Conservation (phyloP, 2,888 invertebrate genomes). For the Ennomos erosarius region DNA sequence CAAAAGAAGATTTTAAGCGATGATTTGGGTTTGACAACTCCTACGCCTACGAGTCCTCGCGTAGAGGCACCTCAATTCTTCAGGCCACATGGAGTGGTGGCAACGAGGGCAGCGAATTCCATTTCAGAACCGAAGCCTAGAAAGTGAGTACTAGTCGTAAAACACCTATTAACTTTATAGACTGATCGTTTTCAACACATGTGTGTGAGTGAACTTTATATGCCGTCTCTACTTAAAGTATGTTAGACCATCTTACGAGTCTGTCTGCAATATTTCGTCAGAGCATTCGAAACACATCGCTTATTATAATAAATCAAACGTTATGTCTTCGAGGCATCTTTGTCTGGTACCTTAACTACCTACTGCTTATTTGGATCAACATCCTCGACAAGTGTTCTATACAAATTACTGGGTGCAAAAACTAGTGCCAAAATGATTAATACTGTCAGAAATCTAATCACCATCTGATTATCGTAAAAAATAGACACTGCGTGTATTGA, state of each 20-base stretch:
- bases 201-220: constrained; percentile 6
- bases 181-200: constrained; percentile 19
- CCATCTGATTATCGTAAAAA: constrained; percentile 27
- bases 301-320: constrained; percentile 25
- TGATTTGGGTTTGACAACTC: constrained; percentile 36
- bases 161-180: constrained; percentile 42
- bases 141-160: constrained; percentile 55
- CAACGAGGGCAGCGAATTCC: constrained; percentile 43
- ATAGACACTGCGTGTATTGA: constrained; percentile 21
- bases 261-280: constrained; percentile 18
- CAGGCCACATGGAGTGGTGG: constrained; percentile 41
- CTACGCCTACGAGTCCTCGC: constrained; percentile 23
- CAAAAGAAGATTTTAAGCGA: constrained; percentile 45
- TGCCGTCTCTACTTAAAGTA: constrained; percentile 3
- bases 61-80: constrained; percentile 33
- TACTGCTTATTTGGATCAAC: constrained; percentile 22
- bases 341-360: constrained; percentile 12
- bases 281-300: constrained; percentile 13
- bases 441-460: constrained; percentile 24
- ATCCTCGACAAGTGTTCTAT: constrained; percentile 17
- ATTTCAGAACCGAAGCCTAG: constrained; percentile 58
- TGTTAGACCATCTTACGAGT: constrained; percentile 16
- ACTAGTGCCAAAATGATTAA: constrained; percentile 28
- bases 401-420: constrained; percentile 28
- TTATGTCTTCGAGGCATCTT: constrained; percentile 30